phyloP scores from a whole-genome alignment of 2,888 invertebrate species.

The Gerris lacustris region DNA sequence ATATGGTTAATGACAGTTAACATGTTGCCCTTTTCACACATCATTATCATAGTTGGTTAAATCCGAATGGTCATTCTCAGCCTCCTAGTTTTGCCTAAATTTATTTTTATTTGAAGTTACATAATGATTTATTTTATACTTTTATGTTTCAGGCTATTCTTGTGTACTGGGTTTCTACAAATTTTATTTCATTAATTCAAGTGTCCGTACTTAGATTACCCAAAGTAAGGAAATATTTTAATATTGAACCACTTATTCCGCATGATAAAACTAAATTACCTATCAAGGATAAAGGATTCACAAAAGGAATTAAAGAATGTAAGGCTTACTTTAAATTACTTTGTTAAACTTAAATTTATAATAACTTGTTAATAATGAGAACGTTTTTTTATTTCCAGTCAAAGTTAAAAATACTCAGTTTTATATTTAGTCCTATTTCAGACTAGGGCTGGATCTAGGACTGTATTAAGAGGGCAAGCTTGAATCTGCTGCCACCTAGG shows the following conservation, averaged over 20 bases:
- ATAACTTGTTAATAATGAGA: not conserved
- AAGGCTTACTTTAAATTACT: conserved; percentile 13
- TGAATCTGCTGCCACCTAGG: too few relatives aligned
- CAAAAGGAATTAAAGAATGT: conserved; percentile 58
- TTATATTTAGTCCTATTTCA: too few relatives aligned
- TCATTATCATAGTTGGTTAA: too few relatives aligned
- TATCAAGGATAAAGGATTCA: conserved; percentile 62
- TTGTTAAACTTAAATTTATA: not conserved
- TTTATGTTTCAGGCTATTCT: conserved; percentile 52
- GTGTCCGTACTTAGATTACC: conserved; percentile 64
- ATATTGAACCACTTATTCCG: conserved; percentile 52
- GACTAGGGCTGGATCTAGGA: too few relatives aligned
- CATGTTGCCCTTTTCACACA: too few relatives aligned
- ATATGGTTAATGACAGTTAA: too few relatives aligned
- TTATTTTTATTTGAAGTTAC: too few relatives aligned
- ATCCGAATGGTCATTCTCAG: too few relatives aligned
- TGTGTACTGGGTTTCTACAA: conserved; percentile 81
- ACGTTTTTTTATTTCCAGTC: too few relatives aligned
- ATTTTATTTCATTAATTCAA: conserved; percentile 72
- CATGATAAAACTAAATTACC: conserved; percentile 48
- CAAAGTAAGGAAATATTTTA: conserved; percentile 57
- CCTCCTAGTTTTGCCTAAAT: too few relatives aligned
- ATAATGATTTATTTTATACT: not conserved
- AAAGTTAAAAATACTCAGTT: too few relatives aligned
- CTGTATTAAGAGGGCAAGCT: too few relatives aligned